phyloP scores from a whole-genome alignment of 2,113 vertebrate genomes.

The Barbus barbus region DNA sequence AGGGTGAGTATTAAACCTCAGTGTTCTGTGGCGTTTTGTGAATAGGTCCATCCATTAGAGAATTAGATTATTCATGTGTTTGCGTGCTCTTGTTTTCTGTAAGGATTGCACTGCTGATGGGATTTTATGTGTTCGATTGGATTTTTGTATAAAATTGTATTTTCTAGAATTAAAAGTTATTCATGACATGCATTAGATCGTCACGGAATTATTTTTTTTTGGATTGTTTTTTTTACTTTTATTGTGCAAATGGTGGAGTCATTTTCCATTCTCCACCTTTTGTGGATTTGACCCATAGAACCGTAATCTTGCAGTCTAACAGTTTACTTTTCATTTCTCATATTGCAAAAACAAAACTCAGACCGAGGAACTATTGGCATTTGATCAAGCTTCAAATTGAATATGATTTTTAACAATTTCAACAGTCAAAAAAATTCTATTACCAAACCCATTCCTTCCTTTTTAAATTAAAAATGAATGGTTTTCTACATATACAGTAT shows the following conservation, averaged over 20 bases:
- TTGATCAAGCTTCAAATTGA: neutral
- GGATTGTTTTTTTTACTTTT: neutral
- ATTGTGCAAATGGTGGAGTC: no score
- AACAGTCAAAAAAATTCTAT: neutral
- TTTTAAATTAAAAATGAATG: neutral
- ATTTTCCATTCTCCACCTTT: no score
- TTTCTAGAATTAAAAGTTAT: neutral
- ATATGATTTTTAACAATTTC: neutral
- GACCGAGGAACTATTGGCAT: neutral
- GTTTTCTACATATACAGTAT: neutral
- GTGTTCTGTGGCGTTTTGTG: no score
- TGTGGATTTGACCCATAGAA: neutral
- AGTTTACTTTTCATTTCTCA: neutral
- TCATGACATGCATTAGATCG: neutral
- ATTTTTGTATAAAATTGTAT: neutral
- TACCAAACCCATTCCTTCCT: neutral
- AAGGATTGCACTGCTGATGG: neutral
- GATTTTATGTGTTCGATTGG: neutral
- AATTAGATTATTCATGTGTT: neutral
- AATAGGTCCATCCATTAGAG: neutral
- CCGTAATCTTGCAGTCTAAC: neutral
- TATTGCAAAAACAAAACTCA: neutral
- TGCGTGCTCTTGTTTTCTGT: neutral
- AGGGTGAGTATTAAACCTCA: slow-evolving; percentile 41
- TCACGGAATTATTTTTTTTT: neutral